These are phyloP conservation scores for Anoura caudifer DNA, from an alignment of 2,113 vertebrate genomes.

Conservation along the genomic window DNA sequence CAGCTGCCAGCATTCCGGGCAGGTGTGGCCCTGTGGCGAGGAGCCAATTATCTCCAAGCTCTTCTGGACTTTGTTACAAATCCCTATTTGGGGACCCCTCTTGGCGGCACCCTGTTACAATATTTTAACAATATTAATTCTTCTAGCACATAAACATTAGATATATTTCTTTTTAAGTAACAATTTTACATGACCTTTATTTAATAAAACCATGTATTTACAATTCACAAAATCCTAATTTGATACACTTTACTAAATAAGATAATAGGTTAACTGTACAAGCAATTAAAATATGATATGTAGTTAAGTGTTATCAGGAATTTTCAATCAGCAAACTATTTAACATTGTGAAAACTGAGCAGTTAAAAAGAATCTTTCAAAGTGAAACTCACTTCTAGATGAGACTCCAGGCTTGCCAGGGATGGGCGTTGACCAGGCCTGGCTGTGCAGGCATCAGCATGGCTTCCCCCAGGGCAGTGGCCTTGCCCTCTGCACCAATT, in stretches of 20 bases:
- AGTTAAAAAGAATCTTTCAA: constrained; percentile 58
- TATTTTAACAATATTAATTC: neutral
- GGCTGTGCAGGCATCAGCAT: too few relatives aligned
- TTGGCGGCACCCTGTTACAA: too few relatives aligned
- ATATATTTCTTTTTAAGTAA: neutral
- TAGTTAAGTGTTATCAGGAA: constrained; percentile 56
- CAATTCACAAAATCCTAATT: constrained; percentile 81
- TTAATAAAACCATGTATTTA: constrained; percentile 87
- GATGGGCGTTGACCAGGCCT: too few relatives aligned
- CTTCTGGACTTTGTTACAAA: too few relatives aligned
- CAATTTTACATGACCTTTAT: constrained; percentile 83
- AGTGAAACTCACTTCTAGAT: constrained; percentile 26
- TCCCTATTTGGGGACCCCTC: too few relatives aligned
- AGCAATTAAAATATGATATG: constrained; percentile 65
- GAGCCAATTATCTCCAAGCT: too few relatives aligned
- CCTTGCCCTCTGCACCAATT: neutral
- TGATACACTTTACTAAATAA: constrained; percentile 72
- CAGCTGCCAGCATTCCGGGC: too few relatives aligned
- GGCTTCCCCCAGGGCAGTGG: neutral
- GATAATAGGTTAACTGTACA: constrained; percentile 70
- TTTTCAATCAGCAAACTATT: constrained; percentile 30
- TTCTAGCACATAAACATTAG: neutral
- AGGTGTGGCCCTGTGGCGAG: too few relatives aligned
- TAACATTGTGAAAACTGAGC: constrained; percentile 66
- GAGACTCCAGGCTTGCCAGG: neutral